A percentile compares a stretch with the other conserved stretches of the same genome.
These are phyloP conservation scores for Anguilla pacifica DNA, from an alignment of 2,797 vertebrate genomes.

Conservation along the genomic window DNA sequence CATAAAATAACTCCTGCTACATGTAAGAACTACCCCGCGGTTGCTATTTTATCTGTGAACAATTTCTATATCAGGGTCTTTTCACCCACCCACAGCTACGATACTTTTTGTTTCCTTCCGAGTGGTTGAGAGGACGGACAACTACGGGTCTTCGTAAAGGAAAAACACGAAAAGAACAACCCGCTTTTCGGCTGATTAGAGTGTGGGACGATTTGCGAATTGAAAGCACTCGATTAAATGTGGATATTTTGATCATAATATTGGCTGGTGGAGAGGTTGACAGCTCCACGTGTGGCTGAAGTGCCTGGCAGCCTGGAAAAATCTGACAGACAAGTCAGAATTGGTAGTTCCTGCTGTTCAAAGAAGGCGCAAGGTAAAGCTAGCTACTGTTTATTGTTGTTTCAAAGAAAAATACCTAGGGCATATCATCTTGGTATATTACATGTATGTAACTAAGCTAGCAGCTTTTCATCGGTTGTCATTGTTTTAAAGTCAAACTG, in stretches of 20 bases:
- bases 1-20: neutral
- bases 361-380: neutral
- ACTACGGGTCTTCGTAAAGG: slow-evolving; percentile 8
- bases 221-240: neutral
- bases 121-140: neutral
- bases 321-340: neutral
- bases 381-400: neutral
- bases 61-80: neutral
- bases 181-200: neutral
- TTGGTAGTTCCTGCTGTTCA: neutral
- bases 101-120: neutral
- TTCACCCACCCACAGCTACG: neutral
- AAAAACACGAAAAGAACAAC: neutral
- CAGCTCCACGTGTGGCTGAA: neutral
- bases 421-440: neutral
- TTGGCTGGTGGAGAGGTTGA: neutral
- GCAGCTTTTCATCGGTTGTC: neutral
- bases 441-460: neutral
- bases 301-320: neutral
- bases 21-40: neutral
- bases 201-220: neutral
- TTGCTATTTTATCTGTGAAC: neutral
- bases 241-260: neutral
- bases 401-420: neutral
- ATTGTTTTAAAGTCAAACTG: neutral